Conservation (phyloP, 2,113 vertebrate genomes). For the Elachura formosa region DNA sequence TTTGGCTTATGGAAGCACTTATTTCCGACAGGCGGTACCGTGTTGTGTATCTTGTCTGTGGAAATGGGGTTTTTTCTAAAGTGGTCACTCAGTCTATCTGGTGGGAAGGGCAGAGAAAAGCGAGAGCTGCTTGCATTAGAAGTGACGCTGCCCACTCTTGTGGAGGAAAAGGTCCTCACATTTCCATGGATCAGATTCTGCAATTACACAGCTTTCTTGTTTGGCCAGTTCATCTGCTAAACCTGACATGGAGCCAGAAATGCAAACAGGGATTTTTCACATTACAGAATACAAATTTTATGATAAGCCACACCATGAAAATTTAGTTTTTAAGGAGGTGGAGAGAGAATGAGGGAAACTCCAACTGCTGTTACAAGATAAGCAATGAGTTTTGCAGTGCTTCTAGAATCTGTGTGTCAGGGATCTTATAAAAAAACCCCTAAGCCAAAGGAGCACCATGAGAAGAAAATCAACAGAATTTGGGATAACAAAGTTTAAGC, state of each 20-base stretch:
- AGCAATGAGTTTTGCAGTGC: neutral
- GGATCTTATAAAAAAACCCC: neutral
- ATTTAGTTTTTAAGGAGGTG: constrained; percentile 29
- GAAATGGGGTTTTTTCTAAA: neutral
- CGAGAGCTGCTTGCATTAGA: neutral
- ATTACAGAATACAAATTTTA: constrained; percentile 53
- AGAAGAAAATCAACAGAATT: neutral
- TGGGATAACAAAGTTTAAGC: neutral
- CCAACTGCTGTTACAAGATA: constrained; percentile 9
- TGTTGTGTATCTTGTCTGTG: neutral
- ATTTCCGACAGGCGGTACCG: neutral
- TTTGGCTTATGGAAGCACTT: neutral
- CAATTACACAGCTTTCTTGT: constrained; percentile 55
- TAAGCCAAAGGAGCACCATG: neutral
- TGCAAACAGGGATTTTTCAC: constrained; percentile 56
- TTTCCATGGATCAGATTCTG: constrained; percentile 22
- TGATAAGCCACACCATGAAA: constrained; percentile 20
- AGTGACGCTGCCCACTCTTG: constrained; percentile 58
- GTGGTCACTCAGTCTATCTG: neutral
- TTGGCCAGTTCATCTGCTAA: constrained; percentile 50
- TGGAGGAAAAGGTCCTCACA: constrained; percentile 44
- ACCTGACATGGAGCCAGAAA: constrained; percentile 26
- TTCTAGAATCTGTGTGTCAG: neutral
- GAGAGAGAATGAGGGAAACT: neutral
- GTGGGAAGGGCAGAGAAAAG: neutral